phyloP scores from a whole-genome alignment of 2,888 invertebrate species.

The Emmelina monodactyla region DNA sequence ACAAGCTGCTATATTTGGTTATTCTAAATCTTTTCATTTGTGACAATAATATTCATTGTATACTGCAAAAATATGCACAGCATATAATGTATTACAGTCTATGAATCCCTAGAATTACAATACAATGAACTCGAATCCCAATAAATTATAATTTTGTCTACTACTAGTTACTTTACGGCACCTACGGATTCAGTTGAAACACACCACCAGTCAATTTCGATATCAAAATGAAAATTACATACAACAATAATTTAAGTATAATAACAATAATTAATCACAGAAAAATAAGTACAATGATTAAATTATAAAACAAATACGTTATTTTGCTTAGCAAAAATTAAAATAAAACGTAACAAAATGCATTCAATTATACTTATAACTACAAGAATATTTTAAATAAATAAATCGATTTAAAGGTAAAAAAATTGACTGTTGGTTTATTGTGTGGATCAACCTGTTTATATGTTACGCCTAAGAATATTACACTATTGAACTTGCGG shows the following conservation, averaged over 20 bases:
- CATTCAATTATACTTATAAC: background rate
- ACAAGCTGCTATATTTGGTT: too few species aligned
- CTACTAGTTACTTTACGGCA: slow-evolving; percentile 18
- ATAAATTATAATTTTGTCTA: slow-evolving; percentile 12
- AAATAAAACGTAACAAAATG: slow-evolving; percentile 9
- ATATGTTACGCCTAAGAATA: too few species aligned
- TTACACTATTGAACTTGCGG: too few species aligned
- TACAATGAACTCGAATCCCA: slow-evolving; percentile 16
- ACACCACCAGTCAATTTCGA: slow-evolving; percentile 41
- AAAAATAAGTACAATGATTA: slow-evolving; percentile 8
- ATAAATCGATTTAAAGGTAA: slow-evolving; percentile 2
- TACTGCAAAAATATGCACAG: too few species aligned
- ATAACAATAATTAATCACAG: slow-evolving; percentile 6
- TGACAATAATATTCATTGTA: too few species aligned
- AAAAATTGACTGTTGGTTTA: slow-evolving; percentile 29
- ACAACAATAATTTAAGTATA: slow-evolving; percentile 1
- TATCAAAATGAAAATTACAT: slow-evolving; percentile 12
- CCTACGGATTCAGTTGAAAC: slow-evolving; percentile 31
- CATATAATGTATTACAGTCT: slow-evolving; percentile 22
- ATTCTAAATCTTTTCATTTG: too few species aligned
- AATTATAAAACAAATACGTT: slow-evolving; percentile 4
- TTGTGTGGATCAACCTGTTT: slow-evolving; percentile 25
- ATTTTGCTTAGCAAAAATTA: too few species aligned
- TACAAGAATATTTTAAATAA: background rate
- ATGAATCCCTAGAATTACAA: slow-evolving; percentile 16